phyloP scores from a whole-genome alignment of 2,797 vertebrate species.

The Tarsius wallacei region DNA sequence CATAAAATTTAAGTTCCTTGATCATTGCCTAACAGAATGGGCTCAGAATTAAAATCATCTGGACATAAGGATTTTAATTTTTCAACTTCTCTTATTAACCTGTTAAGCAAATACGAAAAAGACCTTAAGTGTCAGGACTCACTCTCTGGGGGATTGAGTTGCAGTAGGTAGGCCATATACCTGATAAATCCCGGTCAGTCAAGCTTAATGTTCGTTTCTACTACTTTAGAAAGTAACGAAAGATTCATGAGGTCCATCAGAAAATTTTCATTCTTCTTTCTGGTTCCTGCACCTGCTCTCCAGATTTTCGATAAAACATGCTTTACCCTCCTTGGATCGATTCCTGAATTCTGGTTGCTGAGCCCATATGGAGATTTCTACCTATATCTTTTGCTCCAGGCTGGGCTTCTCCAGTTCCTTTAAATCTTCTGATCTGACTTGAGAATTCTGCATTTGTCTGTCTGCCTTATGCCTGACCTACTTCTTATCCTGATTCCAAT shows the following conservation, averaged over 20 bases:
- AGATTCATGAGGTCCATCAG: neutral
- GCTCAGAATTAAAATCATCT: neutral
- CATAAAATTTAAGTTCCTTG: neutral
- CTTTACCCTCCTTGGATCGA: neutral
- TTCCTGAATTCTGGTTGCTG: neutral
- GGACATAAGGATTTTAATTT: neutral
- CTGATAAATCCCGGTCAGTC: neutral
- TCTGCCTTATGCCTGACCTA: neutral
- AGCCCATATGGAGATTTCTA: neutral
- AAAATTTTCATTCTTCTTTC: neutral
- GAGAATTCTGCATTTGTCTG: neutral
- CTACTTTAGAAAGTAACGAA: neutral
- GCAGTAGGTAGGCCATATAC: neutral
- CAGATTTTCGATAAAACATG: neutral
- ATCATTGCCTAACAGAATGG: neutral
- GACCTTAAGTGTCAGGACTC: neutral
- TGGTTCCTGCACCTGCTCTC: neutral
- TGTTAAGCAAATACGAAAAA: neutral
- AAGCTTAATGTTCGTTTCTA: neutral
- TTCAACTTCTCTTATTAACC: neutral
- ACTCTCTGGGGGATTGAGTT: neutral
- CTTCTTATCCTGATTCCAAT: neutral
- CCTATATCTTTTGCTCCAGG: neutral
- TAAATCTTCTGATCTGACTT: neutral
- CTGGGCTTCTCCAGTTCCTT: neutral